Evolutionary conservation across 2,797 vertebrate genomes (phyloP).

Genomic region (Naso thynnoides): DNA sequence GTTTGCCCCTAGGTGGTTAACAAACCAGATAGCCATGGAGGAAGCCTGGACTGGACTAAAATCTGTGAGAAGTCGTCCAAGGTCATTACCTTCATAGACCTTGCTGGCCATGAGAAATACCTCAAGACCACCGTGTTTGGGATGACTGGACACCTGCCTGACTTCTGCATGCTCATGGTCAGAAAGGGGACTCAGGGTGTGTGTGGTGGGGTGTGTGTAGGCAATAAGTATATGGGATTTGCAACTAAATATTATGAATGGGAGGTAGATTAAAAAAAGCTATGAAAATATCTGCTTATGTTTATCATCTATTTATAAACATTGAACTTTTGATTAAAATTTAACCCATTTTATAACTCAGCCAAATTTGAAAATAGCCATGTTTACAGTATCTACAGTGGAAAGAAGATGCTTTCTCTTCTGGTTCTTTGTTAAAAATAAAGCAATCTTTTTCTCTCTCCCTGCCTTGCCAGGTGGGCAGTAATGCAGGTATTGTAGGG

Average conservation of each 20-base stretch:
- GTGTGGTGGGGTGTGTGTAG: neutral
- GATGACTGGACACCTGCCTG: conserved; percentile 96
- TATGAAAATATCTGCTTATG: neutral
- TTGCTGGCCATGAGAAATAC: conserved; percentile 97
- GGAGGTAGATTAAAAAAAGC: neutral
- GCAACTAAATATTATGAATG: neutral
- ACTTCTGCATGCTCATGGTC: conserved; percentile 99
- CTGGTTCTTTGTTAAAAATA: neutral
- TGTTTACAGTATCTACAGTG: neutral
- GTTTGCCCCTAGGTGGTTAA: conserved; percentile 88
- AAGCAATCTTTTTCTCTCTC: neutral
- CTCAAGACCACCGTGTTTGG: conserved; percentile 98
- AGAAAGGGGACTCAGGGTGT: conserved; percentile 46
- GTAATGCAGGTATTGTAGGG: conserved; percentile 97
- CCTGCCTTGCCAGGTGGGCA: conserved; percentile 89
- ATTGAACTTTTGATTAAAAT: neutral
- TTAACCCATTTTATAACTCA: neutral
- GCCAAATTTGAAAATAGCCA: neutral
- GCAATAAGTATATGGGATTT: neutral
- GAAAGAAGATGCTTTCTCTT: neutral
- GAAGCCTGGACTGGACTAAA: conserved; percentile 97
- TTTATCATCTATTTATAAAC: neutral
- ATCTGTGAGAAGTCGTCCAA: conserved; percentile 98
- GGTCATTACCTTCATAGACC: conserved; percentile 97
- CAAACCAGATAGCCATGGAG: conserved; percentile 95